Evolutionary conservation across 2,888 invertebrate genomes (phyloP).

Genomic region (Oligia latruncula): DNA sequence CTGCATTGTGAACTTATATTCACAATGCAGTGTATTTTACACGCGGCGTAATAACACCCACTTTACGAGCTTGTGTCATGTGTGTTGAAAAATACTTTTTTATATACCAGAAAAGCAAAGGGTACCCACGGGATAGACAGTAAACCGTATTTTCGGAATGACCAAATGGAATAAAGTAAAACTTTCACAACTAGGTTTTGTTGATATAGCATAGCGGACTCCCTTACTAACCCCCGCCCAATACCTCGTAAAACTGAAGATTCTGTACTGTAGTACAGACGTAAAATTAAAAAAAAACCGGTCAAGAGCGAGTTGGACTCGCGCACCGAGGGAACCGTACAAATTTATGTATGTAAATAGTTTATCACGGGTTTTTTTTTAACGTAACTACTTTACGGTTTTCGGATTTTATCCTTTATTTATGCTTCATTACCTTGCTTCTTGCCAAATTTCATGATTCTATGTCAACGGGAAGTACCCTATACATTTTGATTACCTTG

Average conservation of each 20-base stretch:
- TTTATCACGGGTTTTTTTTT: no score
- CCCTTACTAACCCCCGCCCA: not conserved
- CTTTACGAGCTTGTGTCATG: not conserved
- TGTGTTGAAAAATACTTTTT: not conserved
- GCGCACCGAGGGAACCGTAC: no score
- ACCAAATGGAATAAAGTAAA: slow-evolving; percentile 21
- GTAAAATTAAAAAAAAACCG: no score
- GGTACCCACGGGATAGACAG: not conserved
- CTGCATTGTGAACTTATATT: not conserved
- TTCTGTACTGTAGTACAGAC: not conserved
- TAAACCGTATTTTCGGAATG: slow-evolving; percentile 22
- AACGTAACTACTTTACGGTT: no score
- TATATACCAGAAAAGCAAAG: not conserved
- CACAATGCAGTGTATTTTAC: no score
- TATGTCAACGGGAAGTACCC: no score
- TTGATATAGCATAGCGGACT: not conserved
- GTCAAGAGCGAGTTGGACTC: no score
- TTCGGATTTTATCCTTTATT: no score
- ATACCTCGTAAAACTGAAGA: slow-evolving; percentile 9
- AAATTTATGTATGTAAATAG: no score
- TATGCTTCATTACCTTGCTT: no score
- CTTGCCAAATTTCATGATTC: no score
- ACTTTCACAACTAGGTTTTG: slow-evolving; percentile 5
- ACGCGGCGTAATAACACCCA: not conserved
- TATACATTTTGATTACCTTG: no score